Base-by-base conservation (phyloP, 2,888 invertebrate genomes). In the Hedya salicella region DNA sequence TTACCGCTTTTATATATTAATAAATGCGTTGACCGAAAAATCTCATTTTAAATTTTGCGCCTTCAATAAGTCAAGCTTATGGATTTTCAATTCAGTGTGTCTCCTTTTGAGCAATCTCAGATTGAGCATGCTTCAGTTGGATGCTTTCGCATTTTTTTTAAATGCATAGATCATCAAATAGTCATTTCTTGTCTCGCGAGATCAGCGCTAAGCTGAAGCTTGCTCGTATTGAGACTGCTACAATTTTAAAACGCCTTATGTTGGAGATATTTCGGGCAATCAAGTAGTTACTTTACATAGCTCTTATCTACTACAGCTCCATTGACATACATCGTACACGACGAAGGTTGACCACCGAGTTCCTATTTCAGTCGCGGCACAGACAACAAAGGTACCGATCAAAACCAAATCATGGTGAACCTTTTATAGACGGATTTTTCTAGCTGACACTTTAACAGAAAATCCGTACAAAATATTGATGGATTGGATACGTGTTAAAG, bases 221-320 rank as follows among this genome's bases (percentile, higher is more conserved):
- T 36, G 9, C 36, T 36, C 36, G 6, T 9, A 36, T 9, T 2
- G 36, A 6, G 36, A 36, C n/a, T n/a, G n/a, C n/a, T n/a, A n/a
- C n/a, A n/a, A n/a, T n/a, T n/a, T n/a, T n/a, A n/a, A n/a, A n/a
- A n/a, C n/a, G n/a, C n/a, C n/a, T n/a, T 0, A 36, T 36, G 6
- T 1, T 36, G 36, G 9, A 56, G 56, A 44, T 50, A 32, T 57
- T 49, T 64, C 50, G 49, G 57, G 57, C 21, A 57, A 50, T 50
- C 4, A 40, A 21, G 21, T 59, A 59, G 57, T 36, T 57, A 42
- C 21, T 50, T 50, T 69, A 74, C 73, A 76, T 76, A 75, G 74
- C 67, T 74, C 62, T 73, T 71, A 82, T 80, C 81, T 82, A 85
- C 82, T 76, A 85, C 86, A 83, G 79, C 74, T 77, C 80, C 75